These are phyloP conservation scores for Mesorhabditis belari DNA, from an alignment of 2,888 invertebrate genomes.

Conservation along the genomic window DNA sequence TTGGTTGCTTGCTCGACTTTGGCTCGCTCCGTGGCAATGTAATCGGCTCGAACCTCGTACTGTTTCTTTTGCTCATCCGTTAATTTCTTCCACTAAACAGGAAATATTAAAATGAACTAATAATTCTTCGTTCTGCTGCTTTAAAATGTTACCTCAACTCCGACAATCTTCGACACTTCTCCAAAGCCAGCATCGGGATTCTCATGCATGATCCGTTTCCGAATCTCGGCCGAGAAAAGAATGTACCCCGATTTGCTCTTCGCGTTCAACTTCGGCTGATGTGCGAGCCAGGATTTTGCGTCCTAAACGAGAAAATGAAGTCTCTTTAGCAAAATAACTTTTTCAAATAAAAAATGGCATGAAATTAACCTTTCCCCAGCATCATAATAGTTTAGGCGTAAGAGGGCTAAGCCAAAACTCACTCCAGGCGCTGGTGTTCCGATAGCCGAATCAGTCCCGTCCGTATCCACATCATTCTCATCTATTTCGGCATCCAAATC, in stretches of 20 bases:
- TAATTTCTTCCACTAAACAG: conserved; percentile 84
- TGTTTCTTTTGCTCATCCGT: conserved; percentile 78
- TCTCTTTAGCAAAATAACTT: neutral
- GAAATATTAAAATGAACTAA: too few species aligned
- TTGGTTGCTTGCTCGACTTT: conserved; percentile 39
- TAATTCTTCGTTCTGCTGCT: neutral
- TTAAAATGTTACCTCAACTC: conserved; percentile 61
- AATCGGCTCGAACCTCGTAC: conserved; percentile 86
- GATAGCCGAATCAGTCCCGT: conserved; percentile 34
- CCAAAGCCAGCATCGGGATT: conserved; percentile 93
- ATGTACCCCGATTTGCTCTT: conserved; percentile 78
- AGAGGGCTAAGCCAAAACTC: too few species aligned
- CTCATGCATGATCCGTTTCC: conserved; percentile 82
- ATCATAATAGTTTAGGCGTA: too few species aligned
- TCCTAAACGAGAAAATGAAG: conserved; percentile 3
- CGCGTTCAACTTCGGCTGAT: conserved; percentile 47
- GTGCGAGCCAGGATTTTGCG: conserved; percentile 34
- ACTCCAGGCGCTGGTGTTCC: conserved; percentile 15
- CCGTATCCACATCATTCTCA: conserved; percentile 24
- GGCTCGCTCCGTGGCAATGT: conserved; percentile 64
- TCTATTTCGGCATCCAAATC: conserved; percentile 40
- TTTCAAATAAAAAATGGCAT: neutral
- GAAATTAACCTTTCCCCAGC: too few species aligned
- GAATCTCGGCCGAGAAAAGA: conserved; percentile 88
- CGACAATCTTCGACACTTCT: conserved; percentile 70